These are phyloP conservation scores for Oxyruncus cristatus DNA, from an alignment of 2,113 vertebrate genomes.

Conservation along the genomic window DNA sequence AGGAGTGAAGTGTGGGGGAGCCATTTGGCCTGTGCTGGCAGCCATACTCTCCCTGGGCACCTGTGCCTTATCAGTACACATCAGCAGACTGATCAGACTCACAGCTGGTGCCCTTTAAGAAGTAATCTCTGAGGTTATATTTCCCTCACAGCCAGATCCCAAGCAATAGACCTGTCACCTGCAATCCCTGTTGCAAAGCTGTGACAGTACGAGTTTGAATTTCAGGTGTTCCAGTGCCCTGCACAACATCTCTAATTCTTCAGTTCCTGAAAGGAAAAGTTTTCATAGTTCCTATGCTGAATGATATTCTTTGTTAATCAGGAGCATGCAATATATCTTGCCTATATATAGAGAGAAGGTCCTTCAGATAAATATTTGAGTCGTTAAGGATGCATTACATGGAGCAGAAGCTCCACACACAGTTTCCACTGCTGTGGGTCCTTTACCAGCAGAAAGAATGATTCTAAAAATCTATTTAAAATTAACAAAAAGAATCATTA, in stretches of 20 bases:
- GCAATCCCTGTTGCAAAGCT: background rate
- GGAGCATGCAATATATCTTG: background rate
- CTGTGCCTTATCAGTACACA: background rate
- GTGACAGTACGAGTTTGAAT: background rate
- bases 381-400: conserved; percentile 18
- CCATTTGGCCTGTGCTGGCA: fast-evolving
- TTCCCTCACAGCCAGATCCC: background rate
- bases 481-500: conserved; percentile 71
- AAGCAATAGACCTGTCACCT: background rate
- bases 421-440: conserved; percentile 44
- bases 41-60: background rate
- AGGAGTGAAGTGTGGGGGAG: background rate
- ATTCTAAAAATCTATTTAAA: conserved; percentile 65
- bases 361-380: background rate
- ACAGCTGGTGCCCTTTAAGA: background rate
- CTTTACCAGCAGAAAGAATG: conserved; percentile 45
- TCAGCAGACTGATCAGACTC: background rate
- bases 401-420: background rate
- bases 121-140: background rate
- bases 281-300: background rate
- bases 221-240: background rate
- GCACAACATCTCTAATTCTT: background rate
- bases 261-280: background rate
- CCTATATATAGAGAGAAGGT: background rate
- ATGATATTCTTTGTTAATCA: background rate